Evolutionary conservation across 2,113 vertebrate species (phyloP).

Genomic region (Irena cyanogastra): DNA sequence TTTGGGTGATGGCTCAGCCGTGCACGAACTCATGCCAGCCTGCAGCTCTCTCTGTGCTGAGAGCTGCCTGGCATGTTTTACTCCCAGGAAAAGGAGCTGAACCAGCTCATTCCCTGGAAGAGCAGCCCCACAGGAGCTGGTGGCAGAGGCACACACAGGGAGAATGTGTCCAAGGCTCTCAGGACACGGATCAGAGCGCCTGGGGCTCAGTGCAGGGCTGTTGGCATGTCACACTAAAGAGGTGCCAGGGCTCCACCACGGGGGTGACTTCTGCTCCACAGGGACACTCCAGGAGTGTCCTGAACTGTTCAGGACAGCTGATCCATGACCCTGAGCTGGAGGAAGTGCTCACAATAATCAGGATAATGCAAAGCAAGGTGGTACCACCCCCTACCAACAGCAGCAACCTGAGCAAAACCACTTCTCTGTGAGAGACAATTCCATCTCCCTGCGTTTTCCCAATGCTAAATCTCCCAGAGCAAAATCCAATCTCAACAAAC

Average conservation of each 20-base stretch:
- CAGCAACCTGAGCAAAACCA: not conserved
- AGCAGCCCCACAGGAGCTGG: not conserved
- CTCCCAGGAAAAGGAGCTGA: not conserved
- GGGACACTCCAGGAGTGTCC: not conserved
- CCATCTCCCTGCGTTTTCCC: not conserved
- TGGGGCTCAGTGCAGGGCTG: not conserved
- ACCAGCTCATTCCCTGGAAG: not conserved
- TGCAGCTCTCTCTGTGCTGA: not conserved
- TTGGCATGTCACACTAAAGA: not conserved
- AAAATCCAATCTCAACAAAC: not conserved
- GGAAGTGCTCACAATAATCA: not conserved
- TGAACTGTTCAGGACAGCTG: not conserved
- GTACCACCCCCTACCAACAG: not conserved
- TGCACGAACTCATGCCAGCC: fast-evolving
- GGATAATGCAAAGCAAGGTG: not conserved
- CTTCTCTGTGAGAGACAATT: not conserved
- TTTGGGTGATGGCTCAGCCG: not conserved
- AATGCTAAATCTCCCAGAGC: not conserved
- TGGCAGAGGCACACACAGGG: not conserved
- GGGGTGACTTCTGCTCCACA: not conserved
- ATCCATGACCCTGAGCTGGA: not conserved
- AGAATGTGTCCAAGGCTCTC: fast-evolving
- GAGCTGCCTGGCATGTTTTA: not conserved
- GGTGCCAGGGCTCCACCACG: not conserved
- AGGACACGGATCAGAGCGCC: not conserved